These are phyloP conservation scores for Tolmerus cingulatus DNA, from an alignment of 2,888 invertebrate genomes.

Conservation along the genomic window DNA sequence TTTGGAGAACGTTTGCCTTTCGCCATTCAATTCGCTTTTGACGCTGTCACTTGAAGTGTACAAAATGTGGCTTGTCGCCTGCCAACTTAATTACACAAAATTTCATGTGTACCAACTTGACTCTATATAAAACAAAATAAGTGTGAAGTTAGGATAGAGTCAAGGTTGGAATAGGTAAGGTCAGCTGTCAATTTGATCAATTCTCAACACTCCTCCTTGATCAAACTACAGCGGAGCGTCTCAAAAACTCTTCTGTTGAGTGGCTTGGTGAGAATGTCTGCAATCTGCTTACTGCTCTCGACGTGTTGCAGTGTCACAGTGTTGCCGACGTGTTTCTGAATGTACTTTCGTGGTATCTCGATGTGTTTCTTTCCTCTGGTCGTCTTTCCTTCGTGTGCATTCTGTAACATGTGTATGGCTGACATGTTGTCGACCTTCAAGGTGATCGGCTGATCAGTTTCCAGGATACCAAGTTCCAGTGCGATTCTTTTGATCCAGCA, in stretches of 20 bases:
- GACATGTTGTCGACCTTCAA: background rate
- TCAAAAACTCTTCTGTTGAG: background rate
- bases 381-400: background rate
- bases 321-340: background rate
- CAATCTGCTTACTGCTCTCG: background rate
- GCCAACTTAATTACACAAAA: background rate
- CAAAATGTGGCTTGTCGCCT: too few species aligned
- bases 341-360: background rate
- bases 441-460: background rate
- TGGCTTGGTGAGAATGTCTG: background rate
- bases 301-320: background rate
- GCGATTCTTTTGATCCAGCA: background rate
- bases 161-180: background rate
- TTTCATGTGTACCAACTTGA: background rate
- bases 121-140: background rate
- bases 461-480: background rate
- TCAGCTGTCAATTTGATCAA: slow-evolving; percentile 1
- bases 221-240: background rate
- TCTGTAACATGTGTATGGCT: background rate
- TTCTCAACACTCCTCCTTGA: background rate
- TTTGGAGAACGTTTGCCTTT: background rate
- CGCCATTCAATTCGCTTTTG: background rate
- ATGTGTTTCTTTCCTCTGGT: background rate
- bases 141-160: background rate
- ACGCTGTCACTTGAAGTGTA: background rate